A percentile compares a stretch with the other conserved stretches of the same genome.
Conservation (phyloP, 2,797 vertebrate genomes). For the Enteromius paludinosus region DNA sequence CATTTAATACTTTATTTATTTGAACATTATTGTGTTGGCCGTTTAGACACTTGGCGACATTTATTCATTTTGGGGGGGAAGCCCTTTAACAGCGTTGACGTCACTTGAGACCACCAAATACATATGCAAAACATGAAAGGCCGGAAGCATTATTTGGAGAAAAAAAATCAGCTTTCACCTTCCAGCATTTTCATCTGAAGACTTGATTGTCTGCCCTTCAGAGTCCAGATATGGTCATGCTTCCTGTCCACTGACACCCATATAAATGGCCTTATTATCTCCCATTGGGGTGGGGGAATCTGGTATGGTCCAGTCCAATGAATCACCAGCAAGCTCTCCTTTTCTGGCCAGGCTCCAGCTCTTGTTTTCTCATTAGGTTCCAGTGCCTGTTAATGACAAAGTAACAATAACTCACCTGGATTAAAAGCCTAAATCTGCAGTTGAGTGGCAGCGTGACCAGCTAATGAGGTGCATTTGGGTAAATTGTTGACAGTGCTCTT, state of each 20-base stretch:
- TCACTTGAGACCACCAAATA: not conserved
- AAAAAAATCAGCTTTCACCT: slow-evolving; percentile 18
- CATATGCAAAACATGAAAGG: not conserved
- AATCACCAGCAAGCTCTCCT: slow-evolving; percentile 75
- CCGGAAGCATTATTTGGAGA: not conserved
- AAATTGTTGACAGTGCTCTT: slow-evolving; percentile 87
- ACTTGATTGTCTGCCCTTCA: slow-evolving; percentile 63
- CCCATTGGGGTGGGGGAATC: slow-evolving; percentile 74
- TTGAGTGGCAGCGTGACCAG: slow-evolving; percentile 76
- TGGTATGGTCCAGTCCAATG: slow-evolving; percentile 74
- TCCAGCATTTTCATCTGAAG: slow-evolving; percentile 35
- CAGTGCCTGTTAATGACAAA: slow-evolving; percentile 64
- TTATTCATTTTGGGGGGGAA: not conserved
- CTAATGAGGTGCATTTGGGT: slow-evolving; percentile 84
- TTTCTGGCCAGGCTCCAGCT: slow-evolving; percentile 81
- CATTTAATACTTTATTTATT: not conserved
- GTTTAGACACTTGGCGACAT: not conserved
- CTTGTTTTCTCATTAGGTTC: slow-evolving; percentile 83
- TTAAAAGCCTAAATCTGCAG: slow-evolving; percentile 77
- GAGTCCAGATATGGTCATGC: slow-evolving; percentile 57
- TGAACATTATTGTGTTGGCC: not conserved
- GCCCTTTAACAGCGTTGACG: not conserved
- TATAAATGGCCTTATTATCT: slow-evolving; percentile 79
- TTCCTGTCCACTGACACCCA: slow-evolving; percentile 66
- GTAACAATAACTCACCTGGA: slow-evolving; percentile 85